Conservation (phyloP, 2,113 vertebrate species). For the Phainopepla nitens region DNA sequence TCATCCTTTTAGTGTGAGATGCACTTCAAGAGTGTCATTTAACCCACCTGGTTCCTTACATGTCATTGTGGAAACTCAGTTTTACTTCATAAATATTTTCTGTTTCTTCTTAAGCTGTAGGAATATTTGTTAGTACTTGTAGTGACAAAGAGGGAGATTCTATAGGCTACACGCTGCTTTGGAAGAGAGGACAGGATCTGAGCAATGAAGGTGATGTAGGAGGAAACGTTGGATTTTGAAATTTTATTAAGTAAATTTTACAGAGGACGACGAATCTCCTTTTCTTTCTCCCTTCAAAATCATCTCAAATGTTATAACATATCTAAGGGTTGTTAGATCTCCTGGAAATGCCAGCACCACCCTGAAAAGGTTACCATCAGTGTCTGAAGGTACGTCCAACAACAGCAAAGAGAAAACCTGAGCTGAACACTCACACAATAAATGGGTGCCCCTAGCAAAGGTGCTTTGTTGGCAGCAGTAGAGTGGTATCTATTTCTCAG, state of each 20-base stretch:
- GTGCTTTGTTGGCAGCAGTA: neutral
- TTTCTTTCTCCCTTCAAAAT: neutral
- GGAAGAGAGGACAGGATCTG: neutral
- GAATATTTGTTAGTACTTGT: accelerated
- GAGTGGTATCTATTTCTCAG: neutral
- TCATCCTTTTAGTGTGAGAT: neutral
- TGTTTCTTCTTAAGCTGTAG: neutral
- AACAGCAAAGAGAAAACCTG: neutral
- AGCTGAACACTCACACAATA: neutral
- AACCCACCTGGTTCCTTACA: neutral
- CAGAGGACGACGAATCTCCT: neutral
- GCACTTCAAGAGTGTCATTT: neutral
- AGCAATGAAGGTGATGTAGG: neutral
- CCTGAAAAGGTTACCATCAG: neutral
- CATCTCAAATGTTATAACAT: neutral
- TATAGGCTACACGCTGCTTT: neutral
- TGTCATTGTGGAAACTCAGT: neutral
- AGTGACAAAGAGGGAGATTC: neutral
- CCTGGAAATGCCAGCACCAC: neutral
- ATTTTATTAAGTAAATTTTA: neutral
- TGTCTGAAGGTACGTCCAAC: neutral
- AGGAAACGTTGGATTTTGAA: neutral
- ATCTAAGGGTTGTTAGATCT: neutral
- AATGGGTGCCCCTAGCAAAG: neutral
- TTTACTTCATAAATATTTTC: neutral